phyloP scores from a whole-genome alignment of 1,140 invertebrate genomes.

The Plutomurus gul region DNA sequence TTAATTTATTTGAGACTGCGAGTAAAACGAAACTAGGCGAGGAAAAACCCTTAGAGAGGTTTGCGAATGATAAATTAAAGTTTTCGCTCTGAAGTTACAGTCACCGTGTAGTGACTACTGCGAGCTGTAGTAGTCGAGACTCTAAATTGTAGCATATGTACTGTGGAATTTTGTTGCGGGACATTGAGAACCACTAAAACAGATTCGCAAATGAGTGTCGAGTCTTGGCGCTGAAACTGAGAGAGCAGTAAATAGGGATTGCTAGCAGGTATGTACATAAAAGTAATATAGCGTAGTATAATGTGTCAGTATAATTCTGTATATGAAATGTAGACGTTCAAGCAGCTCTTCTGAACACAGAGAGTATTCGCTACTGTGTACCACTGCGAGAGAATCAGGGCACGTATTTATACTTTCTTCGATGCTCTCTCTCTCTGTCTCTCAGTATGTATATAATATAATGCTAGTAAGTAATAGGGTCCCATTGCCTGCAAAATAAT shows the following conservation, averaged over 20 bases:
- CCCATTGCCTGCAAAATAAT: no score
- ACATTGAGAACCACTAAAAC: not conserved
- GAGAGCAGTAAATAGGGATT: no score
- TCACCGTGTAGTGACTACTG: not conserved
- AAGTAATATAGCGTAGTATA: no score
- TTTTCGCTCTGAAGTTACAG: no score
- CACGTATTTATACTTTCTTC: not conserved
- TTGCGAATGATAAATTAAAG: conserved; percentile 3
- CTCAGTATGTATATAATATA: no score
- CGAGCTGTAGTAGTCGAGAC: not conserved
- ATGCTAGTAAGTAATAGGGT: no score
- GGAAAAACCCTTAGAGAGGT: no score
- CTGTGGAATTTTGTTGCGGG: not conserved
- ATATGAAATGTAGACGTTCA: no score
- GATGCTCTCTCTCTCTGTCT: no score
- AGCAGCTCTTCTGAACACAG: not conserved
- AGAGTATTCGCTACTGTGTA: not conserved
- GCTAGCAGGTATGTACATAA: no score
- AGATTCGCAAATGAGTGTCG: not conserved
- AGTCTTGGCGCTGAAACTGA: not conserved
- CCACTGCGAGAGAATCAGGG: not conserved
- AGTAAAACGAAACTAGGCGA: no score
- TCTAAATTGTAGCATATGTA: not conserved
- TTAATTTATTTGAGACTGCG: not conserved
- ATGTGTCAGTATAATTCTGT: no score